A percentile compares a stretch with the other conserved stretches of the same genome.
Evolutionary conservation across 2,797 vertebrate species (phyloP).

Genomic region (Enteromius fasciolatus): DNA sequence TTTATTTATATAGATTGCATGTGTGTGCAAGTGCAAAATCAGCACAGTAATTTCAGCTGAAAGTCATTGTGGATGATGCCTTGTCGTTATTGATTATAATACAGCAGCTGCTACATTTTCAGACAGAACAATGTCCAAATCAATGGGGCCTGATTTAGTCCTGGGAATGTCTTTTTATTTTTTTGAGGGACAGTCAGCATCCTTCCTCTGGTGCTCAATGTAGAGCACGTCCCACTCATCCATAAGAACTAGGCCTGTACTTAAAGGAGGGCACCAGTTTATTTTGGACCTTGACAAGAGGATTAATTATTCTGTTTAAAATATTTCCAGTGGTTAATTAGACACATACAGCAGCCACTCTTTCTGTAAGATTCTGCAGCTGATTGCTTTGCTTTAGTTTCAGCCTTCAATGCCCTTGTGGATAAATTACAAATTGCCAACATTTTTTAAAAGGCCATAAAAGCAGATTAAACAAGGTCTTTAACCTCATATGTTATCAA

Average conservation of each 20-base stretch:
- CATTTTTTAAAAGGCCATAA: neutral
- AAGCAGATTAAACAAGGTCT: neutral
- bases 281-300: constrained; percentile 59
- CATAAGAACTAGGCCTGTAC: constrained; percentile 58
- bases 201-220: constrained; percentile 35
- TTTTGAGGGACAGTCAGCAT: constrained; percentile 11
- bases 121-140: neutral
- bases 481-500: neutral
- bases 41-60: neutral
- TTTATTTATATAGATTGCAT: neutral
- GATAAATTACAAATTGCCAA: neutral
- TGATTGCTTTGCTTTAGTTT: constrained; percentile 41
- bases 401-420: neutral
- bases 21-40: neutral
- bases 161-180: constrained; percentile 18
- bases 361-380: constrained; percentile 33
- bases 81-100: neutral
- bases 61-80: neutral
- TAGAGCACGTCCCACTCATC: constrained; percentile 56
- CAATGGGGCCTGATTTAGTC: constrained; percentile 22
- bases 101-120: constrained; percentile 4
- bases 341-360: constrained; percentile 44
- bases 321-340: constrained; percentile 60
- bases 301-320: constrained; percentile 62
- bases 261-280: constrained; percentile 59